Percentiles rank a stretch among this genome's conserved stretches.
phyloP scores from a whole-genome alignment of 2,888 invertebrate species.

The Zaprionus bogoriensis region DNA sequence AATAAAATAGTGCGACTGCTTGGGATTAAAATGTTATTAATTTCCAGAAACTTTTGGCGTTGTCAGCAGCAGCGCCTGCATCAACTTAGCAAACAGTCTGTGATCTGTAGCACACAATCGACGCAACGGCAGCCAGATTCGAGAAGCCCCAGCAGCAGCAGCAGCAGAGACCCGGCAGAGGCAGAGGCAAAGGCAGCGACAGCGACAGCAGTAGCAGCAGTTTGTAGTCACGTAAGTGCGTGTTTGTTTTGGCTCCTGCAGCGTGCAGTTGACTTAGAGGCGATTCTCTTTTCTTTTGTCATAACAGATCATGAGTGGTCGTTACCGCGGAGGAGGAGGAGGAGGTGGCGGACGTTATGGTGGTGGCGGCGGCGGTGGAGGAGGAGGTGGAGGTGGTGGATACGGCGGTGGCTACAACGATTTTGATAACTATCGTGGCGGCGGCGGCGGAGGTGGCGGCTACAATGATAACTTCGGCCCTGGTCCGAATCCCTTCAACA shows the following conservation, averaged over 20 bases:
- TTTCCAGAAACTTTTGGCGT: constrained; percentile 70
- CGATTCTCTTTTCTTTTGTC: constrained; percentile 5
- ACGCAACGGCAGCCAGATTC: constrained; percentile 22
- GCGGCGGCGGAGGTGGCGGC: constrained; percentile 48
- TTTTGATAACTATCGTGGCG: constrained; percentile 55
- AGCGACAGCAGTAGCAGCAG: constrained; percentile 32
- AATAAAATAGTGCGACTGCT: constrained; percentile 12
- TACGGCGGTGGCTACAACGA: constrained; percentile 59
- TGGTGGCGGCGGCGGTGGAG: constrained; percentile 49
- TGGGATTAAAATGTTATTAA: constrained; percentile 67
- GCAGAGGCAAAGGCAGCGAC: constrained; percentile 23
- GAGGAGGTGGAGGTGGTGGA: constrained; percentile 51
- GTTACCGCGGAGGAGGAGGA: constrained; percentile 67
- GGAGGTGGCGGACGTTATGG: constrained; percentile 66
- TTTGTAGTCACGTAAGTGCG: constrained; percentile 73
- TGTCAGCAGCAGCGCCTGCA: constrained; percentile 55
- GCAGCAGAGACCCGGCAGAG: constrained; percentile 17
- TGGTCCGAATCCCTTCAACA: constrained; percentile 70
- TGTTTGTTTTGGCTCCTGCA: neutral
- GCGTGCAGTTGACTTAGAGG: neutral
- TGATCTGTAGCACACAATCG: constrained; percentile 25
- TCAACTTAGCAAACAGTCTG: constrained; percentile 42
- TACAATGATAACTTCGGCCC: constrained; percentile 69
- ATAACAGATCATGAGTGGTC: constrained; percentile 72
- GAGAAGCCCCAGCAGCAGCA: constrained; percentile 16